These are phyloP conservation scores for Temnothorax unifasciatus DNA, from an alignment of 2,888 invertebrate species.

Conservation along the genomic window DNA sequence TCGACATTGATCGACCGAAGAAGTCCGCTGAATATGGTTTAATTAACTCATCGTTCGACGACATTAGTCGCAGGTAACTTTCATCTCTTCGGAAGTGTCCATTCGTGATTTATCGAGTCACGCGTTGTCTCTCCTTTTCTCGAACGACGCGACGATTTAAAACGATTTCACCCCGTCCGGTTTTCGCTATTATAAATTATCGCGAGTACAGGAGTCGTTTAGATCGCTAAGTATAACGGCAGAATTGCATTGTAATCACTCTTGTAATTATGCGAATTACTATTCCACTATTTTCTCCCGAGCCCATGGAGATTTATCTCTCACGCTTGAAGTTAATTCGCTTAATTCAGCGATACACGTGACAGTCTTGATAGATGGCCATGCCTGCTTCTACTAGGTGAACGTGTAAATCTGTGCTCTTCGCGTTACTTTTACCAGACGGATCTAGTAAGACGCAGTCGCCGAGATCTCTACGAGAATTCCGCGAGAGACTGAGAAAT, in stretches of 20 bases:
- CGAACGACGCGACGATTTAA: background rate
- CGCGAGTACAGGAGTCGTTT: background rate
- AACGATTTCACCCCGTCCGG: constrained; percentile 1
- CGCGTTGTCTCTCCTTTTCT: background rate
- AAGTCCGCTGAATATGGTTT: background rate
- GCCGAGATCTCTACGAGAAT: constrained; percentile 18
- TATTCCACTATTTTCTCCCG: background rate
- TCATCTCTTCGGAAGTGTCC: background rate
- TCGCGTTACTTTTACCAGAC: constrained; percentile 6
- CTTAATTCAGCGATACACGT: constrained; percentile 37
- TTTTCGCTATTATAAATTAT: constrained; percentile 4
- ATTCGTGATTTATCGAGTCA: constrained; percentile 1
- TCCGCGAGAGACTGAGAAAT: background rate
- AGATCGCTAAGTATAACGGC: background rate
- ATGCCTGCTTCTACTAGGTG: background rate
- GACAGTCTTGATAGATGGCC: constrained; percentile 21
- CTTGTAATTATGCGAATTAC: constrained; percentile 30
- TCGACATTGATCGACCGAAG: background rate
- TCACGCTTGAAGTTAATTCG: constrained; percentile 19
- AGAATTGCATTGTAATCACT: constrained; percentile 4
- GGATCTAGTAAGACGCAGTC: background rate
- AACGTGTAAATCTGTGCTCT: background rate
- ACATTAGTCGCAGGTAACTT: background rate
- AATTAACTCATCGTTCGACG: constrained; percentile 30
- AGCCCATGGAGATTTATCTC: background rate